Conservation (phyloP, 2,888 invertebrate genomes). For the Eupithecia subumbrata region DNA sequence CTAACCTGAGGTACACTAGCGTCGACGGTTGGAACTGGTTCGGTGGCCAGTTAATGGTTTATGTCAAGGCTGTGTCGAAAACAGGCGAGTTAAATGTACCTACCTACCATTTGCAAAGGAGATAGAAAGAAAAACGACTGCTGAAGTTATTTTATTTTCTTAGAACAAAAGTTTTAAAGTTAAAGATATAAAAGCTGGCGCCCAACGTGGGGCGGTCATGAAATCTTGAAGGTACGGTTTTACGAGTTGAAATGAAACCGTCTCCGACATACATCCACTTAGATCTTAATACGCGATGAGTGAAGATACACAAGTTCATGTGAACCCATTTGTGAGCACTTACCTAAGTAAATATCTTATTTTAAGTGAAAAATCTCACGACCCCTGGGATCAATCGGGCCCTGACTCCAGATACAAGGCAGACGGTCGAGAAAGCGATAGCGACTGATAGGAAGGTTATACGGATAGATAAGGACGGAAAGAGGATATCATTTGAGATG, state of each 20-base stretch:
- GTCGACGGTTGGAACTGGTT: not conserved
- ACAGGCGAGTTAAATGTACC: not conserved
- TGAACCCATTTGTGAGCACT: conserved; percentile 26
- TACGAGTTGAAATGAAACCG: not conserved
- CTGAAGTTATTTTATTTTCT: not conserved
- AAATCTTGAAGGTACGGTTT: not conserved
- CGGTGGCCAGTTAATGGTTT: not conserved
- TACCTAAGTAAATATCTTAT: conserved; percentile 29
- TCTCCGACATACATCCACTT: not conserved
- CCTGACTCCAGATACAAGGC: not conserved
- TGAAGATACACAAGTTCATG: conserved; percentile 25
- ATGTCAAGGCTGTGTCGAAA: conserved; percentile 10
- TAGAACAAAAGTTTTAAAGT: not conserved
- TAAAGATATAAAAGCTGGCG: not conserved
- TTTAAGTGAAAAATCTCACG: conserved; percentile 20
- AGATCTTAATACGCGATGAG: conserved; percentile 7
- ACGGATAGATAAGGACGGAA: conserved; percentile 5
- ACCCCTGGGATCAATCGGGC: not conserved
- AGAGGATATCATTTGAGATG: not conserved
- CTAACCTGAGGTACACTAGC: not conserved
- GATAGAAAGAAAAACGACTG: not conserved
- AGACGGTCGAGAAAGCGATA: not conserved
- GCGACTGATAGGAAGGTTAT: not conserved
- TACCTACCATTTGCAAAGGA: not conserved
- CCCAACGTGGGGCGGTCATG: not conserved